A percentile compares a stretch with the other conserved stretches of the same genome.
phyloP scores from a whole-genome alignment of 2,113 vertebrate genomes.

The Hippocampus guttulatus region DNA sequence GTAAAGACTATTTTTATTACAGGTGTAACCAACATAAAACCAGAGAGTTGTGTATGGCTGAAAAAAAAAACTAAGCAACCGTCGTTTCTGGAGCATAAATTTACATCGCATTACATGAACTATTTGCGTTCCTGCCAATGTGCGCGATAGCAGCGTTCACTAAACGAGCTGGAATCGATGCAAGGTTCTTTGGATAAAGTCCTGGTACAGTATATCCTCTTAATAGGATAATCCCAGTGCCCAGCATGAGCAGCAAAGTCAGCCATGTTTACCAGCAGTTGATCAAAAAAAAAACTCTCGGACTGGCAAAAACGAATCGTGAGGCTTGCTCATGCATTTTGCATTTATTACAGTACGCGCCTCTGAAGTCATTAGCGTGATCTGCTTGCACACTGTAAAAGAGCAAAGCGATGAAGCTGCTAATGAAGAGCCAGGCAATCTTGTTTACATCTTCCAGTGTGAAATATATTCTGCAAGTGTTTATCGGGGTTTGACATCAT shows the following conservation, averaged over 20 bases:
- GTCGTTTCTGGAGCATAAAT: too few relatives aligned
- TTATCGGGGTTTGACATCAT: constrained; percentile 19
- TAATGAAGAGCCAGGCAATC: constrained; percentile 35
- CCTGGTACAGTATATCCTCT: constrained; percentile 8
- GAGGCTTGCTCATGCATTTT: constrained; percentile 40
- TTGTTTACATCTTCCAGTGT: constrained; percentile 37
- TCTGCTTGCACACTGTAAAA: constrained; percentile 28
- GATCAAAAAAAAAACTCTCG: constrained; percentile 45
- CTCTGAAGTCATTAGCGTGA: constrained; percentile 40
- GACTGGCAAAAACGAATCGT: constrained; percentile 37
- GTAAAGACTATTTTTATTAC: background rate
- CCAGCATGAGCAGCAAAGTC: constrained; percentile 15
- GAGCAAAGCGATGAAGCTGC: constrained; percentile 32
- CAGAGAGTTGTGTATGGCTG: background rate
- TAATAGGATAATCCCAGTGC: constrained; percentile 19
- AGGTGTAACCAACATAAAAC: background rate
- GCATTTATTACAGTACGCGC: constrained; percentile 36
- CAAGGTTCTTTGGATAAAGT: background rate
- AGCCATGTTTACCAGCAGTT: constrained; percentile 28
- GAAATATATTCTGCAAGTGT: constrained; percentile 18
- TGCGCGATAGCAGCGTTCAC: background rate
- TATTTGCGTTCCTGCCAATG: background rate
- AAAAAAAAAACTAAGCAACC: too few relatives aligned
- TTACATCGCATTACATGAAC: too few relatives aligned
- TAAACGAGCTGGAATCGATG: background rate